Base-by-base conservation (phyloP, 2,888 invertebrate species). In the Hypomecis punctinalis region DNA sequence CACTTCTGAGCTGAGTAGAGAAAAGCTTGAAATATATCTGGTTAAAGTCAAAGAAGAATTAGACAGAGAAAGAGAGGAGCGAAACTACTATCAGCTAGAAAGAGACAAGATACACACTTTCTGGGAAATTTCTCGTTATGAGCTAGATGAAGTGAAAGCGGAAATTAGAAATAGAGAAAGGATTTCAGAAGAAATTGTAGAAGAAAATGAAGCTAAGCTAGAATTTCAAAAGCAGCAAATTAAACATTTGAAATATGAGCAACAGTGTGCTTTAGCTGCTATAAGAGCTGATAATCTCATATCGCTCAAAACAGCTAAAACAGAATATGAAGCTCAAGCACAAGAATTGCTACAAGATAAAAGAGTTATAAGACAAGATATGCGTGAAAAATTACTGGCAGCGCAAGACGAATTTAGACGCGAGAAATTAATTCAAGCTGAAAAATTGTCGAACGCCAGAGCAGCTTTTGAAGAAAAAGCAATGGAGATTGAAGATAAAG, bases 61-160 rank as follows among this genome's bases (percentile, higher is more conserved):
- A 83, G 98, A 99, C 81, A 95, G 97, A 63, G 99, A 99, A 87
- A 94, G 99, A 77, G 99, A 99, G 86, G 99, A 99, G 86, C 93
- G 99, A 61, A 99, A 98, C 87, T 99, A 97, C 85, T 99, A 98
- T 79, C 99, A 99, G 89, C 87, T 99, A 77, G 99, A 99, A 91
- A 94, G 99, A 74, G 99, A 99, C 84, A 98, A 98, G 89, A 94
- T 99, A 13, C 95, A 98, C 73, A 97, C 97, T 5, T 98, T 98
- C 84, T 99, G 99, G 99, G 98, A 99, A 88, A 98, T 99, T 59
- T 97, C 98, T 0, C 95, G 97, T 72, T 96, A 97, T 76, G 97
- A 99, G 82, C 89, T 98, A 47, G 97, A 98, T 79, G 97, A 98
- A 90, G 95, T 95, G 8, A 95, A 96, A 81, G 96, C 97, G 6